Evolutionary conservation across 2,797 vertebrate genomes (phyloP), one percentile per base, ranked within the genome.

Genomic region (Danio albolineatus): DNA sequence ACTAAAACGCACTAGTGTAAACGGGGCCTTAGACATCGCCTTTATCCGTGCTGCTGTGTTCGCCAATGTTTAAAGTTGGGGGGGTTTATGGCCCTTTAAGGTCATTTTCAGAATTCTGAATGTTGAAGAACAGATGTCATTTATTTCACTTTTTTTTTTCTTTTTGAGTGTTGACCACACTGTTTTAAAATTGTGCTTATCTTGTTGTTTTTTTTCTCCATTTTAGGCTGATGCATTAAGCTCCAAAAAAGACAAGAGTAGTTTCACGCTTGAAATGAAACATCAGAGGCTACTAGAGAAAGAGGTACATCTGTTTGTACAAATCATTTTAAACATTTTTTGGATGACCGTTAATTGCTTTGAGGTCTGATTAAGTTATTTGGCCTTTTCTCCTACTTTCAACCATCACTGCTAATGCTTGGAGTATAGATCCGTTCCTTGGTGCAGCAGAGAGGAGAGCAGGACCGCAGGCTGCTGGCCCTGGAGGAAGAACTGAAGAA

Each of bases 251-350:
- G 94, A 94, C 54, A 96, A 90, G 85, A 91, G 87, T 56, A n/a
- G 16, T 48, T 82, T 93, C 73, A 87, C 90, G 44, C 72, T 92
- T 78, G 94, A 97, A 57, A 89, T 84, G 81, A 97, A 93, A 89
- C 95, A 95, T 67, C 94, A 95, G 85, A 96, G 94, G 81, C 87
- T 91, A 0, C 48, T 99, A 85, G 97, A 99, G 86, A 98, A 94
- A 87, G 96, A 99, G 95, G 97, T 97, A 89, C 39, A 80, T 76
- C 10, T 44, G 28, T 28, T 28, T 28, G 28, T 28, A 28, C 5
- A 48, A 16, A 44, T 10, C 1, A 10, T 54, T 14, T 48, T 51
- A 2, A 64, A 14, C 2, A 2, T 46, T 60, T 60, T 43, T 19
- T 38, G 6, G 9, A 38, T 38, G 74, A 10, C 21, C 41, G 14